These are phyloP conservation scores for Pogonocherus hispidulus DNA, from an alignment of 2,888 invertebrate species.

Conservation along the genomic window DNA sequence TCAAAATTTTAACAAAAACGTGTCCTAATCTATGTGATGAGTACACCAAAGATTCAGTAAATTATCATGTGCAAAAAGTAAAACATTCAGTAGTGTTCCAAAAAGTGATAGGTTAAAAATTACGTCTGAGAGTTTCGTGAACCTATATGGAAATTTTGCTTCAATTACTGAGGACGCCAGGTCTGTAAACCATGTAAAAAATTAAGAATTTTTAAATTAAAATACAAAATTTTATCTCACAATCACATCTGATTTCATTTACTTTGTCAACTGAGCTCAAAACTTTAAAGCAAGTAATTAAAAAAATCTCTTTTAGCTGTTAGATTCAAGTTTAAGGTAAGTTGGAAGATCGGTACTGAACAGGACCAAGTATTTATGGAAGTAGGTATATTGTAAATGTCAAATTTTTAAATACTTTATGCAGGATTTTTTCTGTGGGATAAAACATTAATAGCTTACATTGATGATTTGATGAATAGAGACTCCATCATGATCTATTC, in stretches of 20 bases:
- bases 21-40: conserved; percentile 24
- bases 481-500: no score
- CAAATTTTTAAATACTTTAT: no score
- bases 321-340: neutral
- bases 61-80: conserved; percentile 13
- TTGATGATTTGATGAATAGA: no score
- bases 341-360: no score
- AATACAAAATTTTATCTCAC: conserved; percentile 10
- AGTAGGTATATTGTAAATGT: no score
- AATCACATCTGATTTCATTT: conserved; percentile 13
- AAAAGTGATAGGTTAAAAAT: conserved; percentile 19
- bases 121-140: conserved; percentile 7
- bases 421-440: no score
- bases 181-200: conserved; percentile 27
- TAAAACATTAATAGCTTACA: no score
- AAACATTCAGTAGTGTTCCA: conserved; percentile 15
- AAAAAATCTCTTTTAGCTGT: no score
- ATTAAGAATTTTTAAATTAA: neutral
- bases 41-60: conserved; percentile 15
- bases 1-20: conserved; percentile 16
- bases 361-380: no score
- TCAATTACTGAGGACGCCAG: conserved; percentile 19
- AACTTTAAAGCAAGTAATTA: neutral
- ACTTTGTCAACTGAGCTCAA: neutral
- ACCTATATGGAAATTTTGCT: no score